These are phyloP conservation scores for Malthinus seriepunctatus DNA, from an alignment of 2,888 invertebrate genomes.

Conservation along the genomic window DNA sequence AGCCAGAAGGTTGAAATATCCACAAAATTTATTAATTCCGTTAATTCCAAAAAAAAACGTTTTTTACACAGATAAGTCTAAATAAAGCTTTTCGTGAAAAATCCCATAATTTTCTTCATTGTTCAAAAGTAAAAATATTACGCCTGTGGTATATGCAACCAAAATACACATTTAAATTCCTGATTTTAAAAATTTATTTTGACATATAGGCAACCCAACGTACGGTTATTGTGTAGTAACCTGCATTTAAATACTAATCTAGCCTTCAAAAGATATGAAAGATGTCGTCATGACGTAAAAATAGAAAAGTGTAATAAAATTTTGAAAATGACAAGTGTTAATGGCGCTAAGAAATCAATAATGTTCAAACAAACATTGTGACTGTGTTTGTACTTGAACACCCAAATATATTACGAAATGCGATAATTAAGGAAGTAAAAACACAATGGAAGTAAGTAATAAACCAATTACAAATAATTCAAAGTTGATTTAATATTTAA, in stretches of 20 bases:
- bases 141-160: too few species aligned
- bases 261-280: slow-evolving; percentile 20
- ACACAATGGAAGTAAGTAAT: slow-evolving; percentile 20
- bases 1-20: too few species aligned
- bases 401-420: slow-evolving; percentile 8
- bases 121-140: too few species aligned
- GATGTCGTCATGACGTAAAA: slow-evolving; percentile 22
- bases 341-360: slow-evolving; percentile 37
- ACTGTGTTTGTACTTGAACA: slow-evolving; percentile 36
- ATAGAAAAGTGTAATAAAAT: slow-evolving; percentile 19
- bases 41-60: too few species aligned
- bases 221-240: slow-evolving; percentile 1
- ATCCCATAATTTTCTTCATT: too few species aligned
- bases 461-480: neutral
- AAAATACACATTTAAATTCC: too few species aligned
- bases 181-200: too few species aligned
- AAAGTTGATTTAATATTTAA: neutral
- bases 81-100: too few species aligned
- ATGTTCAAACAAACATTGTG: slow-evolving; percentile 21
- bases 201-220: neutral
- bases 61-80: too few species aligned
- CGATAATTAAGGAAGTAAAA: neutral
- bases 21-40: too few species aligned
- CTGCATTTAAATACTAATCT: neutral
- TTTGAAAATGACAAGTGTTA: slow-evolving; percentile 32